Conservation (phyloP, 1,140 invertebrate genomes). For the Euura lappo region DNA sequence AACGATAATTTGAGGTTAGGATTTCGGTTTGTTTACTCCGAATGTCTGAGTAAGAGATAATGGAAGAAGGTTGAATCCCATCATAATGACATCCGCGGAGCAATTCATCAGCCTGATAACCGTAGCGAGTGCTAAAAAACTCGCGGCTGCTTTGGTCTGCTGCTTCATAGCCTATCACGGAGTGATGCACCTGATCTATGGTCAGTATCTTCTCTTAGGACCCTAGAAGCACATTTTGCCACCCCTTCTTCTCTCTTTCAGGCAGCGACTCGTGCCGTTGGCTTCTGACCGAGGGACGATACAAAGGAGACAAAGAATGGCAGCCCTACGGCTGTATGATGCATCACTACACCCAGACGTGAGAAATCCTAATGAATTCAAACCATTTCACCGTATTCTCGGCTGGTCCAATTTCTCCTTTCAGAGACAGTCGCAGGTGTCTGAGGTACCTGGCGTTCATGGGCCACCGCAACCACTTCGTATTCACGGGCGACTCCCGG, state of each 20-base stretch:
- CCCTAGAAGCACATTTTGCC: slow-evolving; percentile 18
- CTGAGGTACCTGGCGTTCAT: slow-evolving; percentile 91
- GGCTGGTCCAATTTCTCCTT: slow-evolving; percentile 33
- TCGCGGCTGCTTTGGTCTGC: slow-evolving; percentile 84
- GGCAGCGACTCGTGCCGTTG: slow-evolving; percentile 93
- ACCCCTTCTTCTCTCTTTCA: slow-evolving; percentile 46
- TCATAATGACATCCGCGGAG: slow-evolving; percentile 64
- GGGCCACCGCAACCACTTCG: slow-evolving; percentile 88
- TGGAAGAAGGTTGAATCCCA: too few species aligned
- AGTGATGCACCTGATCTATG: slow-evolving; percentile 85
- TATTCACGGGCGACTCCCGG: slow-evolving; percentile 89
- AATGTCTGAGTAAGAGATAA: too few species aligned
- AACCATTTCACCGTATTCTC: slow-evolving; percentile 9
- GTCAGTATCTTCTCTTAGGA: slow-evolving; percentile 59
- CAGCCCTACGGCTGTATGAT: slow-evolving; percentile 98
- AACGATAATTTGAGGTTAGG: too few species aligned
- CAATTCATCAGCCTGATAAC: slow-evolving; percentile 89
- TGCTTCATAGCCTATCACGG: slow-evolving; percentile 92
- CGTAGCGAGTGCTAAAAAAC: slow-evolving; percentile 86
- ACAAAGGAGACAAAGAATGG: slow-evolving; percentile 94
- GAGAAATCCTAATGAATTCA: slow-evolving; percentile 53
- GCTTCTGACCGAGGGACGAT: slow-evolving; percentile 90
- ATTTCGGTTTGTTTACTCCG: too few species aligned
- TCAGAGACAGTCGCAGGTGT: slow-evolving; percentile 88
- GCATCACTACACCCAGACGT: slow-evolving; percentile 92